Evolutionary conservation across 2,797 vertebrate genomes (phyloP).

Genomic region (Silurus lanzhouensis): DNA sequence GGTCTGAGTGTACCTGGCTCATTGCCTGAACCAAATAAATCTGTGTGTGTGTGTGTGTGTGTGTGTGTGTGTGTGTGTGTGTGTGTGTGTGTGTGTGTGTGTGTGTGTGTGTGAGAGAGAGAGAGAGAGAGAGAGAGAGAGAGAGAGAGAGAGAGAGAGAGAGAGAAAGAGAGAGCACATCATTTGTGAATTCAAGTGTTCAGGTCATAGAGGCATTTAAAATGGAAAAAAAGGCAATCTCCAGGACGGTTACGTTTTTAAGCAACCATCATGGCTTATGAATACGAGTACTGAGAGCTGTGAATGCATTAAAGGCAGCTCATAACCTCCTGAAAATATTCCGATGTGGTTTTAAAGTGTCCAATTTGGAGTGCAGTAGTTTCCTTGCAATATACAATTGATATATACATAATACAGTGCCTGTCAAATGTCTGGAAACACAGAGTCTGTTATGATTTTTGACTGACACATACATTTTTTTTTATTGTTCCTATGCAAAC

Average conservation of each 20-base stretch:
- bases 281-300: background rate
- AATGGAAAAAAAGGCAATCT: background rate
- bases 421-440: too few species aligned
- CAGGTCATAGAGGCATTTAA: background rate
- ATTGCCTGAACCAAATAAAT: conserved; percentile 33
- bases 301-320: background rate
- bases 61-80: background rate
- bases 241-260: background rate
- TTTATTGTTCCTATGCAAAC: too few species aligned
- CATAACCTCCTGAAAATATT: background rate
- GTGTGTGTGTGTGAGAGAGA: conserved; percentile 23
- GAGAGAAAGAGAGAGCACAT: background rate
- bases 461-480: too few species aligned
- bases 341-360: background rate
- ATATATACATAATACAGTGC: background rate
- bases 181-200: background rate
- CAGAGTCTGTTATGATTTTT: too few species aligned
- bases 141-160: background rate
- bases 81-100: conserved; percentile 3
- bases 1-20: conserved; percentile 15
- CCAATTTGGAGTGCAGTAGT: background rate
- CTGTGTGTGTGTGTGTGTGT: conserved; percentile 25
- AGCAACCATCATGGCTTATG: background rate
- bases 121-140: background rate
- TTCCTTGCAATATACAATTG: background rate